Conservation (phyloP, 2,888 invertebrate genomes). For the Apamea epomidion region DNA sequence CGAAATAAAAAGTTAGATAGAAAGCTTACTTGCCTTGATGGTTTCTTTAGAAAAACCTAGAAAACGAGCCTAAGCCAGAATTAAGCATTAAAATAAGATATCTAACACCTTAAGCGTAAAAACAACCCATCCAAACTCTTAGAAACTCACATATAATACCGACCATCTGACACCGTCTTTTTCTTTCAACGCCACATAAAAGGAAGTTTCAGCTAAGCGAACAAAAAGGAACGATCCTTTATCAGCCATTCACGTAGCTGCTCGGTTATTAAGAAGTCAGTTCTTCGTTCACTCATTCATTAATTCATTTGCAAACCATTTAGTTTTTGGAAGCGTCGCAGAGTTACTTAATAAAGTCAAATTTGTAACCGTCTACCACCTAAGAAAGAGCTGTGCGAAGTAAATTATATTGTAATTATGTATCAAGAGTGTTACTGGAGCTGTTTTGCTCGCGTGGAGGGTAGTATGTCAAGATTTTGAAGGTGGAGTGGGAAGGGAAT, state of each 20-base stretch:
- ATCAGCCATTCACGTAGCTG: constrained; percentile 55
- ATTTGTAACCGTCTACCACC: constrained; percentile 41
- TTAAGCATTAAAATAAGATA: neutral
- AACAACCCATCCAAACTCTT: constrained; percentile 17
- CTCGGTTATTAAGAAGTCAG: constrained; percentile 58
- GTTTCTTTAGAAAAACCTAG: neutral
- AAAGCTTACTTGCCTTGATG: neutral
- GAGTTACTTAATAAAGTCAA: constrained; percentile 18
- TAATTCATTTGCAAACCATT: constrained; percentile 29
- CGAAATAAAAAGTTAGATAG: neutral
- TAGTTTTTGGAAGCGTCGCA: constrained; percentile 15
- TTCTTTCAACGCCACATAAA: constrained; percentile 39
- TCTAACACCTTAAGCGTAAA: constrained; percentile 26
- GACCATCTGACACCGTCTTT: constrained; percentile 20
- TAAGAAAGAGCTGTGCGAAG: constrained; percentile 31
- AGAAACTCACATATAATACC: constrained; percentile 35
- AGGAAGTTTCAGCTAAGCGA: constrained; percentile 36
- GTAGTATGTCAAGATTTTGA: constrained; percentile 21
- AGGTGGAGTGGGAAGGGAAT: neutral
- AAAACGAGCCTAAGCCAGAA: neutral
- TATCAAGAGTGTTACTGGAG: constrained; percentile 8
- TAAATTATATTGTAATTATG: constrained; percentile 23
- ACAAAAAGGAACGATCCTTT: constrained; percentile 49
- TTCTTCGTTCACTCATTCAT: constrained; percentile 32
- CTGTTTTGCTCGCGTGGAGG: neutral